Base-by-base conservation (phyloP, 2,113 vertebrate genomes). In the Forbesichthys agassizii region DNA sequence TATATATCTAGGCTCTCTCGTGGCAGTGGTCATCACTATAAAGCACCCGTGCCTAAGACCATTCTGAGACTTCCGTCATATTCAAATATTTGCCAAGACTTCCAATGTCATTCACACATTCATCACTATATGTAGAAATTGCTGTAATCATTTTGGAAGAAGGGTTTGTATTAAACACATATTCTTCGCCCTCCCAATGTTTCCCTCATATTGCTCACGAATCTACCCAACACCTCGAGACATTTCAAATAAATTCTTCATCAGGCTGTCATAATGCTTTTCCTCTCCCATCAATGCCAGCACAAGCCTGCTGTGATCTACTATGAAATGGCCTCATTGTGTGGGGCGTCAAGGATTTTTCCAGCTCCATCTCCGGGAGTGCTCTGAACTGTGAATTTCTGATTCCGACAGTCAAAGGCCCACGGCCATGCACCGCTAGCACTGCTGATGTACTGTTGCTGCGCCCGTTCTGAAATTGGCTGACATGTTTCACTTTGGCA, bases 221-320 rank as follows among this genome's bases (percentile, higher is more conserved):
- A 87, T 88, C 81, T 87, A 60, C 80, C 81, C 88, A 84, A 85
- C 88, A 84, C 82, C 87, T 69, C 77, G 70, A 89, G 88, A 91
- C 89, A 90, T 89, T 86, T 91, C 81, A 83, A 87, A 90, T 90
- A 85, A 90, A 90, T 91, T 90, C 87, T 91, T 92, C 89, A 89
- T 88, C 81, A 85, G 84, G 74, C 87, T 90, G 90, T 92, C 89
- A 89, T 88, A 89, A 80, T 79, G 78, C 86, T 77, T 88, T 89
- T 88, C 87, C 88, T 83, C 84, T 85, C 68, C 89, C 74, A 79
- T 89, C 90, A 89, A 85, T 81, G 85, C 84, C 82, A 88, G 88
- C 84, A 65, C 74, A 74, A 83, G 80, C 74, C 81, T 75, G 42
- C 81, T 65, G 65, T 80, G 64, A 89, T 90, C 81, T 81, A 72